Conservation (phyloP, 2,888 invertebrate species). For the Pimpla rufipes region DNA sequence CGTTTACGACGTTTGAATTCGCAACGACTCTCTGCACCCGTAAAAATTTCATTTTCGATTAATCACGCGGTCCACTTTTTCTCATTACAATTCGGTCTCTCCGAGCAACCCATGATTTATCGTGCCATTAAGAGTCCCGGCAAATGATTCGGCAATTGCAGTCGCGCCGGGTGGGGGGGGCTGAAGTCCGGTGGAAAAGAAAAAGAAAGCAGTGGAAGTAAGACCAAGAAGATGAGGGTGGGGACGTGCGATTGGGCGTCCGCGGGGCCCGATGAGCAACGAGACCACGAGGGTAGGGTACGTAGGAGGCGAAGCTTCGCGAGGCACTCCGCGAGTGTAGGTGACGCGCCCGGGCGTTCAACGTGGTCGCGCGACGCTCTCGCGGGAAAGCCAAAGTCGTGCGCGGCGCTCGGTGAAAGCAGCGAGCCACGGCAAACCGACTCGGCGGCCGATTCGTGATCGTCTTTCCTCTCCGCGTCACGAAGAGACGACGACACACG, state of each 20-base stretch:
- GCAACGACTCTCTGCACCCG: too few relatives aligned
- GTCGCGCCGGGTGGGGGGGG: background rate
- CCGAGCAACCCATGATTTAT: too few relatives aligned
- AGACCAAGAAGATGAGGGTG: conserved; percentile 24
- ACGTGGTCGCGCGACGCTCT: conserved; percentile 68
- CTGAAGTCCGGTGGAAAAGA: conserved; percentile 47
- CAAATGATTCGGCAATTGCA: background rate
- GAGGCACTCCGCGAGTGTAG: conserved; percentile 14
- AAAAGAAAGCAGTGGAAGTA: conserved; percentile 66
- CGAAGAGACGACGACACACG: conserved; percentile 33
- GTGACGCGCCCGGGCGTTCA: conserved; percentile 33
- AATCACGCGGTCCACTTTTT: too few relatives aligned
- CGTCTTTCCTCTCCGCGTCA: conserved; percentile 44
- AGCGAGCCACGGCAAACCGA: conserved; percentile 65
- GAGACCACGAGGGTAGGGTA: conserved; percentile 39
- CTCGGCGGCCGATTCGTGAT: conserved; percentile 40
- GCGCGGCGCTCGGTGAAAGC: conserved; percentile 80
- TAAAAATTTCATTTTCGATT: too few relatives aligned
- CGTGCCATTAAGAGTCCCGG: too few relatives aligned
- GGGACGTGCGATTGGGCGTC: conserved; percentile 34
- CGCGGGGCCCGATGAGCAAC: conserved; percentile 34
- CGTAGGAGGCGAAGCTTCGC: conserved; percentile 23
- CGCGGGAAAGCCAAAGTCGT: conserved; percentile 81
- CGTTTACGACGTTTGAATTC: too few relatives aligned
- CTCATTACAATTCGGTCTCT: too few relatives aligned